Evolutionary conservation across 2,888 invertebrate species (phyloP).

Genomic region (Caenorhabditis uteleia): DNA sequence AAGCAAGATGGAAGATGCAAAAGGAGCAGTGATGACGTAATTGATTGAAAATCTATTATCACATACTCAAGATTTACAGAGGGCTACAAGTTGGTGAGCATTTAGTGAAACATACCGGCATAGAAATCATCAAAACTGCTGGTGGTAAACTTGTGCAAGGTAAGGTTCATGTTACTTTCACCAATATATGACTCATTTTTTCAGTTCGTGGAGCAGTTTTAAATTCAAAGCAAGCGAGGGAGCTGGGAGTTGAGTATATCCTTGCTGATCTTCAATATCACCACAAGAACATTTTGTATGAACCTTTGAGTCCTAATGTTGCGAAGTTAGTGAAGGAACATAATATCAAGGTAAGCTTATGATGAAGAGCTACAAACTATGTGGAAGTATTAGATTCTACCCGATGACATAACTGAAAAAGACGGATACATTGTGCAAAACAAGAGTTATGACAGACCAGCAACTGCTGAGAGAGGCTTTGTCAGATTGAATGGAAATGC

Average conservation of each 20-base stretch:
- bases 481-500: conserved; percentile 46
- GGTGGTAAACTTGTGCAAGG: conserved; percentile 67
- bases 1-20: conserved; percentile 69
- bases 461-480: conserved; percentile 36
- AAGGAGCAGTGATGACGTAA: conserved; percentile 64
- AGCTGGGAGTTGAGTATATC: conserved; percentile 62
- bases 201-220: conserved; percentile 61
- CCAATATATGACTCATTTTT: conserved; percentile 11
- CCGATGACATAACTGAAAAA: conserved; percentile 65
- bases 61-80: conserved; percentile 25
- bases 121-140: conserved; percentile 68
- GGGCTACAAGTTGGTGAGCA: conserved; percentile 68
- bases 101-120: conserved; percentile 67
- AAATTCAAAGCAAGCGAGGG: conserved; percentile 59
- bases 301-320: conserved; percentile 65
- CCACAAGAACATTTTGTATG: conserved; percentile 68
- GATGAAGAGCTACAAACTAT: background rate
- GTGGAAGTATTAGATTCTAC: conserved; percentile 59
- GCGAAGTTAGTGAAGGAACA: conserved; percentile 62
- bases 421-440: conserved; percentile 67
- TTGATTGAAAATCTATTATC: background rate
- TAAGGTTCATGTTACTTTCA: background rate
- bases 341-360: conserved; percentile 61
- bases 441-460: conserved; percentile 58
- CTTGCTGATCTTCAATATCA: conserved; percentile 60